These are phyloP conservation scores for Lordiphosa clarofinis DNA, from an alignment of 1,140 invertebrate genomes.

Conservation along the genomic window DNA sequence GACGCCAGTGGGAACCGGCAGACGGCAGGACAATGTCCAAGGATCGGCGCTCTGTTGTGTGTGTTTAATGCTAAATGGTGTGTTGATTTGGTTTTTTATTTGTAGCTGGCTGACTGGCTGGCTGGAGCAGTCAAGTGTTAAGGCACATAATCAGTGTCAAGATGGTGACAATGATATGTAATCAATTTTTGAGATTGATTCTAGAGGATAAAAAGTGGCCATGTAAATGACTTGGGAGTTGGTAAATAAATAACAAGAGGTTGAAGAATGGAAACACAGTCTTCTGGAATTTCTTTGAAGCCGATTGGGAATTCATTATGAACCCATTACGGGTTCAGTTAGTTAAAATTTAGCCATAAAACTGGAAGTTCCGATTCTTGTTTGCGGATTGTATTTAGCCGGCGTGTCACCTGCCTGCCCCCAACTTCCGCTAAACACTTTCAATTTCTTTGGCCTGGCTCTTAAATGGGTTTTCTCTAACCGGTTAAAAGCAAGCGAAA, in stretches of 20 bases:
- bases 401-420: conserved; percentile 21
- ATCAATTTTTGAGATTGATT: conserved; percentile 49
- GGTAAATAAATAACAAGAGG: no score
- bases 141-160: conserved; percentile 63
- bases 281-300: no score
- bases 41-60: conserved; percentile 11
- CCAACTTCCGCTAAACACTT: conserved; percentile 33
- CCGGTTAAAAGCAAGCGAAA: conserved; percentile 12
- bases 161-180: conserved; percentile 49
- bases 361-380: background rate
- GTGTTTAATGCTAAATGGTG: conserved; percentile 65
- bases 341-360: no score
- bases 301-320: no score
- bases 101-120: conserved; percentile 8
- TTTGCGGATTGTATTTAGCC: background rate
- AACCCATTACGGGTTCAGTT: no score
- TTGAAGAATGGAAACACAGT: no score
- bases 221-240: background rate
- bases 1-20: conserved; percentile 1
- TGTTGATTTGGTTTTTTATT: conserved; percentile 52
- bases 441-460: conserved; percentile 42
- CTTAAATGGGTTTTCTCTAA: conserved; percentile 20
- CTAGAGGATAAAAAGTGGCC: conserved; percentile 9
- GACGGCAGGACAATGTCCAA: conserved; percentile 2
- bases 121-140: conserved; percentile 56